Base-by-base conservation (phyloP, 2,113 vertebrate genomes). In the Ifrita kowaldi region DNA sequence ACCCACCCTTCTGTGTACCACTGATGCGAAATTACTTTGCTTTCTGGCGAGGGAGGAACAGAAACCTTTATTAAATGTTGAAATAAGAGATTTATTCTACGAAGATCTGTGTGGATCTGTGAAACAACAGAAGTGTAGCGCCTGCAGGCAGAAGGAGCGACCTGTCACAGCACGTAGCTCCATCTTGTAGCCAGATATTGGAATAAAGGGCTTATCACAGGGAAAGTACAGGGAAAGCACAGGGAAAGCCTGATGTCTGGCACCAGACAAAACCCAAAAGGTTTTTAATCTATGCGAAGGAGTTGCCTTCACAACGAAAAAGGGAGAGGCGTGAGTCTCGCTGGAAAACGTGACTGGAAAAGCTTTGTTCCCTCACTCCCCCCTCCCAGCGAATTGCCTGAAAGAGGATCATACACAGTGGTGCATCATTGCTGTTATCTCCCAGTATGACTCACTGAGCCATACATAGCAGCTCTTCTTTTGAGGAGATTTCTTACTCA, bases 401-500 rank as follows among this genome's bases (percentile, higher is more conserved):
- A 47, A 55, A 92, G 91, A 76, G 78, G 74, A 82, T 96, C 95
- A 86, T 70, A 47, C 84, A 67, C 88, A 57, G 85, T 30, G 14
- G 67, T 95, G 93, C 90, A 84, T 93, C 81, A 69, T 74, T 78
- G 28, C 93, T 90, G 3, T 90, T 96, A 83, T 96, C 87, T 84
- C 75, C 71, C 3, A 1, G 39, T 11, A 4, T 97, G 97, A 97
- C 79, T 97, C 95, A 96, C 75, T 53, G 84, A 92, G 91, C 93
- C 83, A 68, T 94, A 94, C 96, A 96, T 94, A 97, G 89, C 83
- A 89, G 78, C 93, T 88, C n/a, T 1, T 94, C 84, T 89, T 95
- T 78, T 67, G 78, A 92, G 82, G 74, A 95, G 93, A 77, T 94
- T 93, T 95, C 95, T 95, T 95, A 96, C 94, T 96, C 83, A 89